A percentile compares a stretch with the other conserved stretches of the same genome.
phyloP scores from a whole-genome alignment of 2,888 invertebrate genomes.

The Melitaea athalia region DNA sequence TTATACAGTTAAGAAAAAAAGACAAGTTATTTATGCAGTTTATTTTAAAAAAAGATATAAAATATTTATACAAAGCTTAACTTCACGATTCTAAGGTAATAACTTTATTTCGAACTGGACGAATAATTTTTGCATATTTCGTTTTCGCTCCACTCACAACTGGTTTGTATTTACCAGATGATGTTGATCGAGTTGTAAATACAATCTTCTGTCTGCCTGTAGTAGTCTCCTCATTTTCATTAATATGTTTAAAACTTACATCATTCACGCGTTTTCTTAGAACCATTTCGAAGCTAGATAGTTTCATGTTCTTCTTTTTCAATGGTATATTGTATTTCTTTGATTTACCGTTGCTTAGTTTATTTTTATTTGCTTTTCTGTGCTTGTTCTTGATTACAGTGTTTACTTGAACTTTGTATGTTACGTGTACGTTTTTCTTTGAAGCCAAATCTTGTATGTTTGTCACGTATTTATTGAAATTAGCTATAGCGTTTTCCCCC shows the following conservation, averaged over 20 bases:
- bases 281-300: constrained; percentile 67
- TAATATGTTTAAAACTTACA: constrained; percentile 43
- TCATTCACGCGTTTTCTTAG: constrained; percentile 58
- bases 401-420: constrained; percentile 65
- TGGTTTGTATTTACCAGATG: constrained; percentile 65
- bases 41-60: not conserved
- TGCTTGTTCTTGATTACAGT: constrained; percentile 42
- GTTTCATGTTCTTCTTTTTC: constrained; percentile 70
- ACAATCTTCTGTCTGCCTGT: constrained; percentile 46
- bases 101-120: constrained; percentile 60
- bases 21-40: not conserved
- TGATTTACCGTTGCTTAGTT: constrained; percentile 49
- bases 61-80: not conserved
- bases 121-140: constrained; percentile 61
- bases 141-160: constrained; percentile 54
- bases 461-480: constrained; percentile 57
- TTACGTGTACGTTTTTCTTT: constrained; percentile 55
- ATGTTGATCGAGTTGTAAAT: constrained; percentile 49
- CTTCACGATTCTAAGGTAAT: constrained; percentile 52
- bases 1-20: not conserved
- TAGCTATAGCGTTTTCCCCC: constrained; percentile 49
- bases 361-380: constrained; percentile 39
- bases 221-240: constrained; percentile 41
- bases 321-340: constrained; percentile 71
- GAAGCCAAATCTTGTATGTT: constrained; percentile 58